Base-by-base conservation (phyloP, 2,888 invertebrate species). In the Entomobrya proxima region DNA sequence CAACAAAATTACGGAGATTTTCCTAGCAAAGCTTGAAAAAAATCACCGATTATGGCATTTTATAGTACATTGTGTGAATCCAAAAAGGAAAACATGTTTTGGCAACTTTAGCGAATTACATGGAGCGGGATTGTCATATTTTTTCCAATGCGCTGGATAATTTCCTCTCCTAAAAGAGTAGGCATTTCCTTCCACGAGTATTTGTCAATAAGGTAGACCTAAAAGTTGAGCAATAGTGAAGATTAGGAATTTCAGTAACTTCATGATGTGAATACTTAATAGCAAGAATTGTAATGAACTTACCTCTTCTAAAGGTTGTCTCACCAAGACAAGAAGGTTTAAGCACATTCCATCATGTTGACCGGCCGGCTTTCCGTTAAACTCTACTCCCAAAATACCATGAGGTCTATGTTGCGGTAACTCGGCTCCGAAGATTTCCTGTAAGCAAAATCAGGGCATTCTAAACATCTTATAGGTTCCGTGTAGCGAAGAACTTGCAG, bases 111-210 rank as follows among this genome's bases (percentile, higher is more conserved):
- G 91, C 96, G 95, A 88, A 97, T 95, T 90, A 97, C 97, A 92
- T 96, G 95, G 72, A 98, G 92, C 86, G 95, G 95, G 90, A 97
- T 93, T 40, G 96, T 95, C 91, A 96, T 95, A 92, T 96, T 95
- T 91, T 95, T 95, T 69, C 94, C 94, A 87, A 96, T 93, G 89
- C 95, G 93, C 24, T 94, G 92, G 15, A 95, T 93, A 76, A 97
- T 92, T 88, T 93, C 93, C 86, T 95, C 95, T 75, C 96, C 95
- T 44, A 96, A 92, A 58, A 94, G 94, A 90, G 93, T 93, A 35
- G 95, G 93, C 58, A 96, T 92, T 92, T 97, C 96, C 90, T 96
- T 95, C 98, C 97, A 98, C 15, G 95, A 95, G 92, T 96, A 97
- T 92, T 97, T 97, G 83, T 96, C 96, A 91, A 96, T 96, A 4